Evolutionary conservation across 2,797 vertebrate genomes (phyloP).

Genomic region (Enteromius thamalakanensis): DNA sequence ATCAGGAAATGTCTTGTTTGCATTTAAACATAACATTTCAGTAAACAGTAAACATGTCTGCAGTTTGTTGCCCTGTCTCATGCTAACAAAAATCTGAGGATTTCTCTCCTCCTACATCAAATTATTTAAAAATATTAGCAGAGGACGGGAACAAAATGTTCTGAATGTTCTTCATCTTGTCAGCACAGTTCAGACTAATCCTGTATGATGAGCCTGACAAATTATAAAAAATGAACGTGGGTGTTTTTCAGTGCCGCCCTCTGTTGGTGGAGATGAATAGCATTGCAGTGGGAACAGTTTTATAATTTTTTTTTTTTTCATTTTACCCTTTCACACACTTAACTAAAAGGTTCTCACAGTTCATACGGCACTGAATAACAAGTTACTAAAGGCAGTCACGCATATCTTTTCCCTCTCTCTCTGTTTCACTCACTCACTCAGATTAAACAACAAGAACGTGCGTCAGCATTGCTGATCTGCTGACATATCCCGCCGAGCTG

Average conservation of each 20-base stretch:
- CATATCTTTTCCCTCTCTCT: not conserved
- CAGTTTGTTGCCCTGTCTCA: not conserved
- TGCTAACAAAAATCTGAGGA: not conserved
- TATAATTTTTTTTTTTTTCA: not conserved
- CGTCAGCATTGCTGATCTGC: conserved; percentile 2
- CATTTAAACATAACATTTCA: not conserved
- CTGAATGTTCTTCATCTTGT: conserved; percentile 18
- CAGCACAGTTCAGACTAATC: conserved; percentile 35
- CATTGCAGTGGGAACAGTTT: conserved; percentile 3
- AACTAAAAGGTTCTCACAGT: not conserved
- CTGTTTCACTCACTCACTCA: conserved; percentile 19
- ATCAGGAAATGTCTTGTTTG: not conserved
- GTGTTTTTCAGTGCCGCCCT: conserved; percentile 55
- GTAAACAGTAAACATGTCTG: not conserved
- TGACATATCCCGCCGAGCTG: not conserved
- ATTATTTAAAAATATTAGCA: conserved; percentile 15
- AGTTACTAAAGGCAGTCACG: not conserved
- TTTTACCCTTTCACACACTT: not conserved
- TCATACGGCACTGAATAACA: not conserved
- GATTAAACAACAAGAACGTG: conserved; percentile 1
- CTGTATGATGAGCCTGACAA: conserved; percentile 29
- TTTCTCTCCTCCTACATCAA: conserved; percentile 14
- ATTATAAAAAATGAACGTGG: conserved; percentile 25
- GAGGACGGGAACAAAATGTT: conserved; percentile 32
- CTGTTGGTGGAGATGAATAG: conserved; percentile 61